phyloP scores from a whole-genome alignment of 2,888 invertebrate genomes.

The Dioctria linearis region DNA sequence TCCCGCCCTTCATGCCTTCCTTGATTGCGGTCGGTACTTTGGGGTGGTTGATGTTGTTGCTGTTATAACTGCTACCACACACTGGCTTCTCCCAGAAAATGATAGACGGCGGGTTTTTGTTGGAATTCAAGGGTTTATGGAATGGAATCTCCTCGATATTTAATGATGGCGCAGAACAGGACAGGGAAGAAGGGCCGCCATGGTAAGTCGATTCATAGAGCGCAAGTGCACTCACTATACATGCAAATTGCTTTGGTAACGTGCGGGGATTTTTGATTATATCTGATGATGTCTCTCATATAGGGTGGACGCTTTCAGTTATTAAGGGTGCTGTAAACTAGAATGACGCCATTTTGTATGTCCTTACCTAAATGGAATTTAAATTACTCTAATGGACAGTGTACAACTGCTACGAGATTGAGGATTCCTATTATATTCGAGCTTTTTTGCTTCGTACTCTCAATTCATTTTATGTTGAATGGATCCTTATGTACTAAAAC shows the following conservation, averaged over 20 bases:
- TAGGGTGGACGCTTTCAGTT: constrained; percentile 50
- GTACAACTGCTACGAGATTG: constrained; percentile 17
- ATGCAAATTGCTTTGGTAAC: constrained; percentile 34
- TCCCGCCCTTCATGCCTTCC: constrained; percentile 18
- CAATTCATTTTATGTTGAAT: not conserved
- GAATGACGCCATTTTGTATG: constrained; percentile 52
- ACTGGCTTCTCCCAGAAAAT: not conserved
- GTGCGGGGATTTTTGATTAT: constrained; percentile 26
- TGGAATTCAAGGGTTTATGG: constrained; percentile 28
- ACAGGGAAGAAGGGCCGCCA: constrained; percentile 17
- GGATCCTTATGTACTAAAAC: not conserved
- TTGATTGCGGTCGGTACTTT: constrained; percentile 20
- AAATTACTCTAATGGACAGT: constrained; percentile 53
- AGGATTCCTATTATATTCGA: not conserved
- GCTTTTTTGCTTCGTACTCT: not conserved
- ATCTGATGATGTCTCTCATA: constrained; percentile 30
- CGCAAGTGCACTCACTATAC: constrained; percentile 48
- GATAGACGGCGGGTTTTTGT: constrained; percentile 27
- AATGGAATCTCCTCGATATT: constrained; percentile 37
- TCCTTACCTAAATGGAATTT: constrained; percentile 45
- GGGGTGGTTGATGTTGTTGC: constrained; percentile 25
- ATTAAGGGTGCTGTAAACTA: constrained; percentile 41
- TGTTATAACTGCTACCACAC: constrained; percentile 10
- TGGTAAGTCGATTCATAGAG: constrained; percentile 12
- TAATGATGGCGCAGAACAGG: constrained; percentile 44